Evolutionary conservation across 2,888 invertebrate species (phyloP), one percentile per base, ranked within the genome.

Genomic region (Plebejus argus): DNA sequence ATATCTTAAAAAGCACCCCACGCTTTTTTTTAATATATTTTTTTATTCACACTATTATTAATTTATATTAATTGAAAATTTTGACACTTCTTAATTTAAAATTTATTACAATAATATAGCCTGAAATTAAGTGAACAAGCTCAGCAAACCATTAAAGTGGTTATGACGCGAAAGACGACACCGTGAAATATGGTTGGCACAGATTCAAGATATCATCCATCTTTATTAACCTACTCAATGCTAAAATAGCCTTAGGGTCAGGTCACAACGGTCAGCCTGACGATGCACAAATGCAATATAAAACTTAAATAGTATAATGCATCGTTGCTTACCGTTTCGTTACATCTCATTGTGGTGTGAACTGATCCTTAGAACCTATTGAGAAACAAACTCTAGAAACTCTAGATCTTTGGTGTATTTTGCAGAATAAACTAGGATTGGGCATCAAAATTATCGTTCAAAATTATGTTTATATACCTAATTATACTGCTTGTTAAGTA

Each of bases 161-260:
- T 66, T 66, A 66, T 66, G 66, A 66, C 66, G 15, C 28, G 66
- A 66, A 66, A 66, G 66, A 66, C 6, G 66, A 66, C 66, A 66
- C 66, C 66, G 66, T 66, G 28, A 66, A 66, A 66, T 33, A 2
- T 66, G 33, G 28, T 33, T 66, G 66, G 66, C 66, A 66, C 15
- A 66, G 15, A 33, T 66, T 66, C 66, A 66, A 66, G 66, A 28
- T 66, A 20, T 66, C 23, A 66, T 66, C 66, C 15, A 28, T 66
- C 66, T 28, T 66, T 66, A 66, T 66, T 66, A 61, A 61, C 61
- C 23, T 61, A 61, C 23, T 61, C 23, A 61, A 28, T 66, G 66
- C 12, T 33, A 66, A 66, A 66, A 66, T 33, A 66, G 18, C 66
- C 28, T 28, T 53, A 53, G 53, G 53, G 53, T 18, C 12, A 18